Base-by-base conservation (phyloP, 2,113 vertebrate genomes). In the Sclerurus mexicanus region DNA sequence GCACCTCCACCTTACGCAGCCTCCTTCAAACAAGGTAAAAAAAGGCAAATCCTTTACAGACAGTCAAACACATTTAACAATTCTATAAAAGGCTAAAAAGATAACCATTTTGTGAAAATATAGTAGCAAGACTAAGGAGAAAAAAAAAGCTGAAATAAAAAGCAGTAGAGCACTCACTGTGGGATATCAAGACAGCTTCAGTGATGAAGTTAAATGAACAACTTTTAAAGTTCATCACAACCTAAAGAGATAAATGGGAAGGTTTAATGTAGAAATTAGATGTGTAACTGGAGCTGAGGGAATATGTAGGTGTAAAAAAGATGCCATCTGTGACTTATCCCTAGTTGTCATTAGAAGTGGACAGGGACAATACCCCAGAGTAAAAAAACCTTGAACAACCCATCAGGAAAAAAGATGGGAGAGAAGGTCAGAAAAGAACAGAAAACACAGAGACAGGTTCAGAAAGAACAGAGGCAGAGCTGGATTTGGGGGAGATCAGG, bases 401-500 rank as follows among this genome's bases (percentile, higher is more conserved):
- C 80, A 37, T 59, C 63, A 86, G 52, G 52, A 93, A 93, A 89
- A 87, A 90, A 76, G 33, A 47, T 4, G 6, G 6, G 53, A 91
- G 28, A 64, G 68, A 95, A 95, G 86, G 78, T 96, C 94, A 91
- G 30, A 89, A 18, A 62, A 74, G 35, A 86, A 87, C 13, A 82
- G 58, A 81, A 78, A 64, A 89, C 58, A 69, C 31, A 91, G 46
- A 85, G 30, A 71, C 37, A 76, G 37, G 14, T 68, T 86, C 46
- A 46, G 47, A 86, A 88, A 63, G 40, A 67, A 90, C 9, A 85
- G 83, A 89, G 42, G 39, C 68, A 60, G 71, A 76, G 47, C n/a
- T 68, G 68, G 75, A 91, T 74, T 88, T 83, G 44, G 84, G 60
- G 96, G 74, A 83, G 73, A 93, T 94, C 67, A 88, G 75, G 80